A percentile compares a stretch with the other conserved stretches of the same genome.
Conservation (phyloP, 2,113 vertebrate species). For the Buteo buteo region DNA sequence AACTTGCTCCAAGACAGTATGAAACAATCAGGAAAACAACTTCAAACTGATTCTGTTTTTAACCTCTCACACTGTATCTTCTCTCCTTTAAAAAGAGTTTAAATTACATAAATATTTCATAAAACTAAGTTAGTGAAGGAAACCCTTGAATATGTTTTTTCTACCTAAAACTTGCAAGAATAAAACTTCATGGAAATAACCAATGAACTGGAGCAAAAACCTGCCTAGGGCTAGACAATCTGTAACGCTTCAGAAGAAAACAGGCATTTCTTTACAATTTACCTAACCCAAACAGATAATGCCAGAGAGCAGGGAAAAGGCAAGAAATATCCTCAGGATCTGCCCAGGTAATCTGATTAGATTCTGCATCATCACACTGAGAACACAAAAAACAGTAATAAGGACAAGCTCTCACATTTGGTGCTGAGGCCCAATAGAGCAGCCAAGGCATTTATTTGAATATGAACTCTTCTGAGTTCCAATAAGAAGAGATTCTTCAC, state of each 20-base stretch:
- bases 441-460: background rate
- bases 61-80: background rate
- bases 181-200: slow-evolving; percentile 1
- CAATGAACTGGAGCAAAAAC: background rate
- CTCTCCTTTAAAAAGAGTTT: background rate
- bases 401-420: background rate
- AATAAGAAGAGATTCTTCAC: background rate
- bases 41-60: background rate
- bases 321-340: background rate
- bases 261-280: slow-evolving; percentile 2
- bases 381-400: background rate
- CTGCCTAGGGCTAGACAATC: slow-evolving; percentile 3
- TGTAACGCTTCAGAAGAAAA: background rate
- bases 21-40: background rate
- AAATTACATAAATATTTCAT: slow-evolving; percentile 7
- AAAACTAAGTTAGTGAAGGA: background rate
- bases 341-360: background rate
- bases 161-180: background rate
- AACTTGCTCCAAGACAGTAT: background rate
- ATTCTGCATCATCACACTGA: background rate
- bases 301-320: background rate
- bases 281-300: slow-evolving; percentile 19
- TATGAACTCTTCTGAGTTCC: background rate
- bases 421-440: background rate
- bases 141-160: background rate